Conservation (phyloP, 2,113 vertebrate species). For the Gobio gobio region DNA sequence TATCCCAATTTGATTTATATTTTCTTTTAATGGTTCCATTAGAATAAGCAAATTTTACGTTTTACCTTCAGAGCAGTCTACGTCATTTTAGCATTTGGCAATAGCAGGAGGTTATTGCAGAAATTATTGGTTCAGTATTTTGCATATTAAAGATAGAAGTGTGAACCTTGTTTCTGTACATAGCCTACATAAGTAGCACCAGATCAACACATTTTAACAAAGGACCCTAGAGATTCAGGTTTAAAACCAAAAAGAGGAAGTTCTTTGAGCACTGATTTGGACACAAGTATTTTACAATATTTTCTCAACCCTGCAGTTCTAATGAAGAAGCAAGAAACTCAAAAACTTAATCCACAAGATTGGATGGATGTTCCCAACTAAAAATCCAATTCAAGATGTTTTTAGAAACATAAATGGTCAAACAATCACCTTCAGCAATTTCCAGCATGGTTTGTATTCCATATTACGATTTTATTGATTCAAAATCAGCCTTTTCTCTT, state of each 20-base stretch:
- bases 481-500: not conserved
- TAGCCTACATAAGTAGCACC: not conserved
- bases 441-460: not conserved
- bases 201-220: not conserved
- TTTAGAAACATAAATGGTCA: not conserved
- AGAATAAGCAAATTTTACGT: no score
- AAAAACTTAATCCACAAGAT: not conserved
- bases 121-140: not conserved
- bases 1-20: no score
- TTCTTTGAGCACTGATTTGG: not conserved
- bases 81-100: not conserved
- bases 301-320: not conserved
- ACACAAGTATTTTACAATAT: not conserved
- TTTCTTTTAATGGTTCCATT: no score
- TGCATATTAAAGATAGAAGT: not conserved
- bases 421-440: not conserved
- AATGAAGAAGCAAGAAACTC: not conserved
- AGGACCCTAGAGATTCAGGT: not conserved
- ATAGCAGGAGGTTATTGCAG: not conserved
- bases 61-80: not conserved
- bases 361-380: not conserved
- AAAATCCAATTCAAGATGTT: not conserved
- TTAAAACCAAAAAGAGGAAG: not conserved
- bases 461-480: not conserved
- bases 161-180: not conserved